phyloP scores from a whole-genome alignment of 2,113 vertebrate genomes.

The Rhinichthys klamathensis region DNA sequence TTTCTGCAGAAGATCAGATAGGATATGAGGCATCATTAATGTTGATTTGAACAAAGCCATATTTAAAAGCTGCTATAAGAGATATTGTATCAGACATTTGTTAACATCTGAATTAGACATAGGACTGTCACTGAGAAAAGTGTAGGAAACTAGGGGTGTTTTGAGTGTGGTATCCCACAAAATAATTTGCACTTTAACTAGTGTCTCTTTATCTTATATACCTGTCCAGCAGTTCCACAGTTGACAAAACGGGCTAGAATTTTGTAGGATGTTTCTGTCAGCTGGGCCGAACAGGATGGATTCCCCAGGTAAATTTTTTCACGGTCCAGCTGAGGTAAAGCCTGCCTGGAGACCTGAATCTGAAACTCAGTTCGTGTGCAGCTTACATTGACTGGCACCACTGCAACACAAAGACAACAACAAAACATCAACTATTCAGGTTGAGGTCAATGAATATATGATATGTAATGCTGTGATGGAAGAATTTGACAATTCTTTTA shows the following conservation, averaged over 20 bases:
- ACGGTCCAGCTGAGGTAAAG: slow-evolving; percentile 84
- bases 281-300: slow-evolving; percentile 83
- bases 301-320: slow-evolving; percentile 90
- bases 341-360: slow-evolving; percentile 85
- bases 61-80: not conserved
- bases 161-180: not conserved
- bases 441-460: not conserved
- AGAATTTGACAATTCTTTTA: not conserved
- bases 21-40: not conserved
- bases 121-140: not conserved
- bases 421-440: not conserved
- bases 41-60: not conserved
- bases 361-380: slow-evolving; percentile 95
- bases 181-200: not conserved
- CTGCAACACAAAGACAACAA: slow-evolving; percentile 66
- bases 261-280: slow-evolving; percentile 83
- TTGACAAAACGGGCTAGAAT: slow-evolving; percentile 92
- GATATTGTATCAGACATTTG: not conserved
- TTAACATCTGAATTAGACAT: not conserved
- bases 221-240: slow-evolving; percentile 90
- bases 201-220: slow-evolving; percentile 57
- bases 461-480: too few relatives aligned
- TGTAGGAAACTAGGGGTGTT: not conserved
- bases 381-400: slow-evolving; percentile 92
- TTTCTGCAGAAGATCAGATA: slow-evolving; percentile 77